These are phyloP conservation scores for Sebastes kiyomatsui DNA, from an alignment of 2,797 vertebrate genomes.

Conservation along the genomic window DNA sequence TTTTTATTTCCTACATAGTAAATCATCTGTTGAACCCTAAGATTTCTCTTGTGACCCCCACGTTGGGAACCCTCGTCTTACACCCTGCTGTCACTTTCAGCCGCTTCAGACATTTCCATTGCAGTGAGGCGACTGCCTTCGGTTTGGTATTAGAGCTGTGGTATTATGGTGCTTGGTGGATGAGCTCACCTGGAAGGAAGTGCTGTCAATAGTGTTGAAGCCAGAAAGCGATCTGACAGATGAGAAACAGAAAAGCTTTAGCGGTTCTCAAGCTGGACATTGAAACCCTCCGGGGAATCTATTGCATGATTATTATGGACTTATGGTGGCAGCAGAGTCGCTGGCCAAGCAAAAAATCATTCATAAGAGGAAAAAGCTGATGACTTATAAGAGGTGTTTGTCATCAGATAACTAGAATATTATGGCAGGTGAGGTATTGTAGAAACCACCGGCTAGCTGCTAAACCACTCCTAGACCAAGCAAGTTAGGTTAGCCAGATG, in stretches of 20 bases:
- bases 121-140: background rate
- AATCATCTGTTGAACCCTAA: background rate
- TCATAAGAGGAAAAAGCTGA: conserved; percentile 9
- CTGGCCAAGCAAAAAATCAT: conserved; percentile 18
- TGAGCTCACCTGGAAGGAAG: conserved; percentile 34
- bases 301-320: conserved; percentile 50
- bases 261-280: conserved; percentile 19
- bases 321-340: conserved; percentile 32
- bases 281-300: conserved; percentile 29
- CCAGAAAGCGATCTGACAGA: conserved; percentile 52
- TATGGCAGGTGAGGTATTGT: background rate
- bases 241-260: conserved; percentile 32
- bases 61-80: background rate
- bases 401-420: conserved; percentile 20
- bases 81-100: background rate
- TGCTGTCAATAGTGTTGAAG: conserved; percentile 31
- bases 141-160: background rate
- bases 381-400: conserved; percentile 38
- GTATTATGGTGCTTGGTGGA: conserved; percentile 28
- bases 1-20: no score
- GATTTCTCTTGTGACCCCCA: background rate
- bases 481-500: no score
- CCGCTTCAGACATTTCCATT: background rate
- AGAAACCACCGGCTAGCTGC: background rate
- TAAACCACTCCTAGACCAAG: background rate